Evolutionary conservation across 2,797 vertebrate genomes (phyloP).

Genomic region (Eleutherodactylus coqui): DNA sequence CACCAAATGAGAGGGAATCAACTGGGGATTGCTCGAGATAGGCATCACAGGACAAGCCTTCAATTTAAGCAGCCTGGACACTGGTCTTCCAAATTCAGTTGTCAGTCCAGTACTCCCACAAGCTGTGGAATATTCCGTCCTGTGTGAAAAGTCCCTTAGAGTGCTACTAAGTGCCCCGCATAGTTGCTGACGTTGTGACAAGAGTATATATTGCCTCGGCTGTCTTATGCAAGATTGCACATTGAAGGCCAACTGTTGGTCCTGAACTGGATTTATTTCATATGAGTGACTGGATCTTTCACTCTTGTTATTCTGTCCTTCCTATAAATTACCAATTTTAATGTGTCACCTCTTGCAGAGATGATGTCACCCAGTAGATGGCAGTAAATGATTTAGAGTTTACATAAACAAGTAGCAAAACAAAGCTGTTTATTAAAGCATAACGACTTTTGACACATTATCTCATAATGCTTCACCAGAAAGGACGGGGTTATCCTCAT

Average conservation of each 20-base stretch:
- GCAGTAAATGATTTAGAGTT: conserved; percentile 21
- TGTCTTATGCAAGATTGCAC: background rate
- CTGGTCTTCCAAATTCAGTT: too few species aligned
- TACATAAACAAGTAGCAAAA: background rate
- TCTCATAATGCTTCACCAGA: background rate
- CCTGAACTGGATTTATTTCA: background rate
- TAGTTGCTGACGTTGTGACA: background rate
- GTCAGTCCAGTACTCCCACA: too few species aligned
- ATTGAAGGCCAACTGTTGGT: background rate
- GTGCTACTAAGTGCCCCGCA: background rate
- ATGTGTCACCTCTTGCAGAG: background rate
- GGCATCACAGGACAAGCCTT: too few species aligned
- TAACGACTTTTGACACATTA: background rate
- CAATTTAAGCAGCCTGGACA: too few species aligned
- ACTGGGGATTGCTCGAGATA: too few species aligned
- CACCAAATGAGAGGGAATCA: too few species aligned
- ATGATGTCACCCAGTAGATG: conserved; percentile 15
- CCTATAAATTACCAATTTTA: background rate
- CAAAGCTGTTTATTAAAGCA: background rate
- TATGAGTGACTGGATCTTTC: background rate
- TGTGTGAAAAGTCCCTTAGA: too few species aligned
- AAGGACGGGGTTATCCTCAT: background rate
- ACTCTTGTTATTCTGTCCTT: background rate
- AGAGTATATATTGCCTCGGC: background rate
- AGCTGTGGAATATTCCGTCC: too few species aligned